Base-by-base conservation (phyloP, 1,140 invertebrate genomes). In the Nylanderia fulva region DNA sequence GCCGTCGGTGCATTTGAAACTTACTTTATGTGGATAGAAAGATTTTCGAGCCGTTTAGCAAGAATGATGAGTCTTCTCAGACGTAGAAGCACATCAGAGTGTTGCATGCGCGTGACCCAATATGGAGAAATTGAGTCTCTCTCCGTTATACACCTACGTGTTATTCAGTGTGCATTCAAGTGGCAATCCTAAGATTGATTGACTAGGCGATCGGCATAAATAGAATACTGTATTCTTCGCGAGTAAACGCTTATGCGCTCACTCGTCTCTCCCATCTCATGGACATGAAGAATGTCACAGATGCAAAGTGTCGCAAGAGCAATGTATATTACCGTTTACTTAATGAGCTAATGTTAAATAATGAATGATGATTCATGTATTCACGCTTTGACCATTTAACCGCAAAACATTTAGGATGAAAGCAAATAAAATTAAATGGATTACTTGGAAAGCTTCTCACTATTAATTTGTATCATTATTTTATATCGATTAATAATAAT, bases 181-280 rank as follows among this genome's bases (percentile, higher is more conserved):
- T 63, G 76, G 56, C 29, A 86, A 86, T 84, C 27, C 33, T n/a
- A 36, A 76, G 58, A 87, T 76, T 29, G 85, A 86, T 84, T 56
- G 76, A 69, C 27, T 42, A 58, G 48, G n/a, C 63, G 71, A 39
- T 80, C 68, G 60, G n/a, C 48, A 72, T 71, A 85, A 80, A 69
- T 71, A 11, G 54, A 56, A 79, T 79, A 24, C 36, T 58, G 52
- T 66, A 71, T 80, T 80, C 64, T 71, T 58, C 48, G 48, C 45
- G 63, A 48, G 66, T 66, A 77, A 77, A 64, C 42, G 33, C n/a
- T n/a, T n/a, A n/a, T 36, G 11, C 24, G 24, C 36, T 80, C 36
- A 15, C 71, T 42, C 64, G n/a, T 80, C 24, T 80, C 64, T 36
- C n/a, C 21, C 24, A 54, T 56, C 33, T 15, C 61, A 42, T 4